phyloP scores from a whole-genome alignment of 92 coral and sea anemone genomes.

The Hydrozoanthus gracilis region DNA sequence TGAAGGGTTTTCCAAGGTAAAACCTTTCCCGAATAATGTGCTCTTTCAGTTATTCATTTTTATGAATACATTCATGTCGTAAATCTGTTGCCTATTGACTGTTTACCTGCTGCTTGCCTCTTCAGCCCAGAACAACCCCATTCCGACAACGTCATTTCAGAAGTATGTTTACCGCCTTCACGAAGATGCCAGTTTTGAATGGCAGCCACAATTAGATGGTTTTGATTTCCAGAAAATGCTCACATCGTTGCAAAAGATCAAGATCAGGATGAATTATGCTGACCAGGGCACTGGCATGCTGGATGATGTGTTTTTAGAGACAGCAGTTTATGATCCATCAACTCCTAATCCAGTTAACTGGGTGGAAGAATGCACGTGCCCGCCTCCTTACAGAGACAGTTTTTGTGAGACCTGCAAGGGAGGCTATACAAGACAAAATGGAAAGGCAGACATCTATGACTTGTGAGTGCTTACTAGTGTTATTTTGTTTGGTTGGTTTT shows the following conservation, averaged over 20 bases:
- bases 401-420: conserved; percentile 86
- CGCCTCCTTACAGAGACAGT: conserved; percentile 78
- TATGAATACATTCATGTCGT: too few species aligned
- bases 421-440: conserved; percentile 77
- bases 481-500: too few species aligned
- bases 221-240: conserved; percentile 90
- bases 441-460: conserved; percentile 71
- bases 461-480: conserved; percentile 59
- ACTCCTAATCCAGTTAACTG: conserved; percentile 78
- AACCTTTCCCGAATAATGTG: too few species aligned
- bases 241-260: conserved; percentile 60
- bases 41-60: too few species aligned
- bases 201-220: conserved; percentile 86
- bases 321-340: conserved; percentile 73
- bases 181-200: conserved; percentile 89
- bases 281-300: conserved; percentile 97
- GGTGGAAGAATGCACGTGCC: conserved; percentile 97
- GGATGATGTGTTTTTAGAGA: conserved; percentile 88
- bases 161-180: conserved; percentile 85
- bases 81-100: too few species aligned
- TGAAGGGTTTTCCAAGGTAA: too few species aligned
- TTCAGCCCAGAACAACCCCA: conserved; percentile 75
- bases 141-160: conserved; percentile 82
- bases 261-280: conserved; percentile 90
- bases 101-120: neutral